Conservation (phyloP, 2,888 invertebrate species). For the Zhengitettix transpicula region DNA sequence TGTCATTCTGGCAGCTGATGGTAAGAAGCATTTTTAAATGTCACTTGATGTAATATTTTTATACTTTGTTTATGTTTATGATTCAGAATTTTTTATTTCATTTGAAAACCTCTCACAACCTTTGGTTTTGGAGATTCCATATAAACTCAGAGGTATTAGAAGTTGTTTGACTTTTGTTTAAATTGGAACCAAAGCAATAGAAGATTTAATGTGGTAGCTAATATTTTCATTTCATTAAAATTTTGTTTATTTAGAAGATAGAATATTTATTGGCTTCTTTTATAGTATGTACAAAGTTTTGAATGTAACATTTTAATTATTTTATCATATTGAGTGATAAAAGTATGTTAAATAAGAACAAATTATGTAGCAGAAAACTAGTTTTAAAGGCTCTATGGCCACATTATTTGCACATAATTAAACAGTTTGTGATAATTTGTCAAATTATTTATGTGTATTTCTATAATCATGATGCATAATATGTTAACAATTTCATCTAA, state of each 20-base stretch:
- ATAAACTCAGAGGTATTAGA: background rate
- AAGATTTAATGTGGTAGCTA: background rate
- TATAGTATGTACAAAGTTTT: too few relatives aligned
- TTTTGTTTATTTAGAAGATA: background rate
- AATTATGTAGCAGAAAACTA: too few relatives aligned
- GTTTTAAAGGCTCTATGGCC: too few relatives aligned
- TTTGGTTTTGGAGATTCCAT: slow-evolving; percentile 5
- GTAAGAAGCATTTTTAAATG: slow-evolving; percentile 28
- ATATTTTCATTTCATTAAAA: slow-evolving; percentile 5
- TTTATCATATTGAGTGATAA: too few relatives aligned
- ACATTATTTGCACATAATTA: too few relatives aligned
- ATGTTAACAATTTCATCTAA: too few relatives aligned
- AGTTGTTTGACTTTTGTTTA: background rate
- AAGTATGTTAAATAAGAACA: too few relatives aligned
- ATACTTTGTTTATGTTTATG: slow-evolving; percentile 3
- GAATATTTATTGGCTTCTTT: too few relatives aligned
- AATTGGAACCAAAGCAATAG: background rate
- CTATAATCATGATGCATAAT: too few relatives aligned
- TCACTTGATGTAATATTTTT: background rate
- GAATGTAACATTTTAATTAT: too few relatives aligned
- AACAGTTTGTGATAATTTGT: too few relatives aligned
- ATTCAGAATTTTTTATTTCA: background rate
- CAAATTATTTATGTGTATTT: too few relatives aligned
- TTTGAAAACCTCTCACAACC: slow-evolving; percentile 9
- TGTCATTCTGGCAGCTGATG: slow-evolving; percentile 68